Percentiles rank a stretch among this genome's conserved stretches.
Conservation (phyloP, 2,113 vertebrate genomes). For the Psittacara wagleri region DNA sequence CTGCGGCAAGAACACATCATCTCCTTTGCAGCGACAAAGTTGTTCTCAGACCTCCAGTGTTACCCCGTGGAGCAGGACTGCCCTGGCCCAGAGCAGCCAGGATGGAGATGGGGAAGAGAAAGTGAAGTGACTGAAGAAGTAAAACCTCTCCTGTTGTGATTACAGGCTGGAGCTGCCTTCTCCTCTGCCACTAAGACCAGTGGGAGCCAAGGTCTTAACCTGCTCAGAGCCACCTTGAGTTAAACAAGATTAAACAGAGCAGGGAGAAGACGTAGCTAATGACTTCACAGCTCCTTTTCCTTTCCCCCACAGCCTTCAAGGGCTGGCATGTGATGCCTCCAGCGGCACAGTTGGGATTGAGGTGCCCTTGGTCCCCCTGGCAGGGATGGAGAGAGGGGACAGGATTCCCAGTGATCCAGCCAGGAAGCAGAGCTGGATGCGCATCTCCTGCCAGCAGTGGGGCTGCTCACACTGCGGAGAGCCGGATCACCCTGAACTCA, state of each 20-base stretch:
- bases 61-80: fast-evolving
- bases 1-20: fast-evolving
- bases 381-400: background rate
- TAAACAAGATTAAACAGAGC: background rate
- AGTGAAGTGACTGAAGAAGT: background rate
- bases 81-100: background rate
- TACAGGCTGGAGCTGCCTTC: background rate
- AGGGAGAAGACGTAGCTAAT: background rate
- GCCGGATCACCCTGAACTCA: slow-evolving; percentile 82
- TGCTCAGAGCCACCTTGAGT: background rate
- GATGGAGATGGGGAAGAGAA: fast-evolving
- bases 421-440: background rate
- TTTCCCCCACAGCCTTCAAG: background rate
- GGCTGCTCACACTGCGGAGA: background rate
- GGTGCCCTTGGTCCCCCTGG: background rate
- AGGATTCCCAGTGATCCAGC: fast-evolving
- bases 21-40: background rate
- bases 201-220: background rate
- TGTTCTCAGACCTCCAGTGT: background rate
- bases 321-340: background rate
- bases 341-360: background rate
- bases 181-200: fast-evolving
- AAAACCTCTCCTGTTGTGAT: background rate
- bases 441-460: background rate
- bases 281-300: background rate